Evolutionary conservation across 2,113 vertebrate genomes (phyloP).

Genomic region (Piaya cayana): DNA sequence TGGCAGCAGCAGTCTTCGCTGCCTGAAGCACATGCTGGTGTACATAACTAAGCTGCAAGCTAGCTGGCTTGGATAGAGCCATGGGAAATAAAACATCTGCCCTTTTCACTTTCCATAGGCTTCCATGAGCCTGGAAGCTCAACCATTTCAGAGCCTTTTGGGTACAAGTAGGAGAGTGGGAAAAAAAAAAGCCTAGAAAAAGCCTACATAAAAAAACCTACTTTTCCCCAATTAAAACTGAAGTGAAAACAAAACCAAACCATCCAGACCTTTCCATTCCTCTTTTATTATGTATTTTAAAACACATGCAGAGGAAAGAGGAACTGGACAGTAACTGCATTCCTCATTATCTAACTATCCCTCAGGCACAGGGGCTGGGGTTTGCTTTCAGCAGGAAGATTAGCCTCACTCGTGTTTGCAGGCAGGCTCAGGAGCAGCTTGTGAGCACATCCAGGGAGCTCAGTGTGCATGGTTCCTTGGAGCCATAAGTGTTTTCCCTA

Average conservation of each 20-base stretch:
- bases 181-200: neutral
- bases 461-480: neutral
- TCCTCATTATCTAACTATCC: neutral
- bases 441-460: neutral
- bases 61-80: neutral
- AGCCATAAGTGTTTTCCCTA: neutral
- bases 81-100: neutral
- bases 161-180: neutral
- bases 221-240: neutral
- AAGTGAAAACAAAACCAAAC: slow-evolving; percentile 19
- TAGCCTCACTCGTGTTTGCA: neutral
- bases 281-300: slow-evolving; percentile 54
- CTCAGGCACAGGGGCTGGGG: neutral
- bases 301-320: slow-evolving; percentile 44
- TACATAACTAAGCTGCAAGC: neutral
- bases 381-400: neutral
- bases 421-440: neutral
- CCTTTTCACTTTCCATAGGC: neutral
- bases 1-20: neutral
- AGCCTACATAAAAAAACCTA: neutral
- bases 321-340: slow-evolving; percentile 34
- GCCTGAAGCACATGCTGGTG: neutral
- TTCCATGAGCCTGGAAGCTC: neutral
- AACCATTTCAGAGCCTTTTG: neutral
- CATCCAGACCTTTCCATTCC: slow-evolving; percentile 50